phyloP scores from a whole-genome alignment of 2,888 invertebrate genomes.

The Eumerus sabulonum region DNA sequence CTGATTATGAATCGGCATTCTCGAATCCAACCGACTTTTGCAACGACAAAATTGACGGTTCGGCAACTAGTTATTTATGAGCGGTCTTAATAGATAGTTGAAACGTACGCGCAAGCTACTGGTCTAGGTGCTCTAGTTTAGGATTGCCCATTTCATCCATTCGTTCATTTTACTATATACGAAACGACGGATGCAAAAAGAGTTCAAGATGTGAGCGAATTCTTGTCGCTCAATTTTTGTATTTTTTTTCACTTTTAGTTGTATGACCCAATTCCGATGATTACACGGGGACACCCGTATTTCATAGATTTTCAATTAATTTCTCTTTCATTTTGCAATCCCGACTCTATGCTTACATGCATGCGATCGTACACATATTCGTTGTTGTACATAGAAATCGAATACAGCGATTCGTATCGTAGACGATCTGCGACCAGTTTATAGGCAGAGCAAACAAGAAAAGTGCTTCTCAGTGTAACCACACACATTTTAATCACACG shows the following conservation, averaged over 20 bases:
- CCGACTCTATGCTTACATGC: conserved; percentile 14
- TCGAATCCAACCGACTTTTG: conserved; percentile 20
- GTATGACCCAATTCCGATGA: conserved; percentile 64
- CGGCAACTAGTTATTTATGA: conserved; percentile 35
- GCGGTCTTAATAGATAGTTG: conserved; percentile 23
- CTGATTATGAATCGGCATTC: not conserved
- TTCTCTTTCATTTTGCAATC: conserved; percentile 65
- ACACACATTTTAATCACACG: conserved; percentile 64
- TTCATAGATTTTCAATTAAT: conserved; percentile 66
- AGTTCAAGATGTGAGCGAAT: conserved; percentile 24
- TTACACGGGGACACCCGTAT: conserved; percentile 63
- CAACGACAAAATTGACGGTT: conserved; percentile 39
- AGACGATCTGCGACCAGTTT: conserved; percentile 56
- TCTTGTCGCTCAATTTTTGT: too few species aligned
- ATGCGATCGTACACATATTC: too few species aligned
- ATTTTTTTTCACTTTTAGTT: conserved; percentile 46
- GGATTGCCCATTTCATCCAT: too few species aligned
- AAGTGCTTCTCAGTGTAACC: conserved; percentile 52
- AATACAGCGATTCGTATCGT: conserved; percentile 31
- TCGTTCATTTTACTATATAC: too few species aligned
- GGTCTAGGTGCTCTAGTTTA: too few species aligned
- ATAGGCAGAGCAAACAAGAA: conserved; percentile 55
- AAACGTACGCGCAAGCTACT: too few species aligned
- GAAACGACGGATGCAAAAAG: not conserved
- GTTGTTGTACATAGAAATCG: too few species aligned